Conservation (phyloP, 2,113 vertebrate species). For the Triplophysa rosa region DNA sequence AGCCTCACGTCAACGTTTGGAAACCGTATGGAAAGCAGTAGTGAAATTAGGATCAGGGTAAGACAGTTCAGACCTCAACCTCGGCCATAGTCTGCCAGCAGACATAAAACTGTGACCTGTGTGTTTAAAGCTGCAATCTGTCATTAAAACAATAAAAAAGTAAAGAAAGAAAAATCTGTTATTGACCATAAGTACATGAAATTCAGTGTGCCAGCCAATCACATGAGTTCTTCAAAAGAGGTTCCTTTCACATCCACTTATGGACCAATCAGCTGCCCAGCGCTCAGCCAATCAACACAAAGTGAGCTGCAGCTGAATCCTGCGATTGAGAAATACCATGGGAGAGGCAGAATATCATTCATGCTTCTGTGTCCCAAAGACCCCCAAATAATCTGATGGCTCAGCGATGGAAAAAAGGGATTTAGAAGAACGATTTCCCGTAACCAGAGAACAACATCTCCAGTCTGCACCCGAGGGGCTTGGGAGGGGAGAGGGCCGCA, state of each 20-base stretch:
- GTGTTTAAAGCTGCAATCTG: not conserved
- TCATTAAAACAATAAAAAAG: no score
- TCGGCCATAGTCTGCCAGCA: not conserved
- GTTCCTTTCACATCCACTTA: not conserved
- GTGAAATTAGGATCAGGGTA: not conserved
- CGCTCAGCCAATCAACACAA: slow-evolving; percentile 3
- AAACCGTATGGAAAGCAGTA: slow-evolving; percentile 28
- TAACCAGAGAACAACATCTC: slow-evolving; percentile 44
- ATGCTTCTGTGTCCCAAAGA: slow-evolving; percentile 6
- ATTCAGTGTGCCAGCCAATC: not conserved
- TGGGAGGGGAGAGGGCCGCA: slow-evolving; percentile 34
- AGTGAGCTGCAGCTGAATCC: not conserved
- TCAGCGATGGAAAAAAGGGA: not conserved
- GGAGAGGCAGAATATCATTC: slow-evolving; percentile 1
- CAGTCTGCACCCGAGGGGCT: slow-evolving; percentile 53
- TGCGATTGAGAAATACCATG: not conserved
- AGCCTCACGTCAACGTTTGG: not conserved
- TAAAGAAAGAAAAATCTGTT: no score
- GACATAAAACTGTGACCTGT: not conserved
- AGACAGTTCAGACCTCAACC: not conserved
- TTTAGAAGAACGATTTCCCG: not conserved
- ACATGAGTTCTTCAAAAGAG: not conserved
- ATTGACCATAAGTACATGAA: no score
- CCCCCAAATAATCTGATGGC: slow-evolving; percentile 14
- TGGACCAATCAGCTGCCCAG: not conserved